These are phyloP conservation scores for Euphydryas editha DNA, from an alignment of 2,888 invertebrate species.

Conservation along the genomic window DNA sequence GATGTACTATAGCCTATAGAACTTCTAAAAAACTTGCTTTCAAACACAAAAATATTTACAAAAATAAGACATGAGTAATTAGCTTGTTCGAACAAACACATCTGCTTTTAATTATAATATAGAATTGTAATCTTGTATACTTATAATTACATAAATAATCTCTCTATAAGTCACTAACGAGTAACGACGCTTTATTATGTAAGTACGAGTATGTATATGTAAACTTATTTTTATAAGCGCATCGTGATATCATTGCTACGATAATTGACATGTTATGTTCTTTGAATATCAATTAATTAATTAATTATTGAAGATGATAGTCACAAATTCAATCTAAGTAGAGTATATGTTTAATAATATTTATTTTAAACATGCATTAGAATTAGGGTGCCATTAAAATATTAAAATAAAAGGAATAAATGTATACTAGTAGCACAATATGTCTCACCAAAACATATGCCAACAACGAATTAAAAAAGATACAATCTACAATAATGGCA, in stretches of 20 bases:
- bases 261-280: slow-evolving; percentile 10
- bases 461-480: too few relatives aligned
- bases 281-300: slow-evolving; percentile 11
- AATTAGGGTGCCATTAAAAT: neutral
- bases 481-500: too few relatives aligned
- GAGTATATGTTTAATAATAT: neutral
- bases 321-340: neutral
- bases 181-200: too few relatives aligned
- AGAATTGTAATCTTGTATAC: neutral
- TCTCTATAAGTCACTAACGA: neutral
- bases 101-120: too few relatives aligned
- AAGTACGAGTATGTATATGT: neutral
- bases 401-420: neutral
- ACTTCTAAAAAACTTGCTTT: too few relatives aligned
- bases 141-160: neutral
- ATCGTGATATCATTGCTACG: neutral
- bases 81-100: too few relatives aligned
- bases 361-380: neutral
- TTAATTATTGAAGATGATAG: neutral
- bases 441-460: neutral
- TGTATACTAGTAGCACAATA: neutral
- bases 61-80: too few relatives aligned
- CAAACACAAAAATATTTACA: too few relatives aligned
- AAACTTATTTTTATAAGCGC: slow-evolving; percentile 3
- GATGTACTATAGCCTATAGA: too few relatives aligned